These are phyloP conservation scores for Cephalopholis sonnerati DNA, from an alignment of 2,113 vertebrate genomes.

Conservation along the genomic window DNA sequence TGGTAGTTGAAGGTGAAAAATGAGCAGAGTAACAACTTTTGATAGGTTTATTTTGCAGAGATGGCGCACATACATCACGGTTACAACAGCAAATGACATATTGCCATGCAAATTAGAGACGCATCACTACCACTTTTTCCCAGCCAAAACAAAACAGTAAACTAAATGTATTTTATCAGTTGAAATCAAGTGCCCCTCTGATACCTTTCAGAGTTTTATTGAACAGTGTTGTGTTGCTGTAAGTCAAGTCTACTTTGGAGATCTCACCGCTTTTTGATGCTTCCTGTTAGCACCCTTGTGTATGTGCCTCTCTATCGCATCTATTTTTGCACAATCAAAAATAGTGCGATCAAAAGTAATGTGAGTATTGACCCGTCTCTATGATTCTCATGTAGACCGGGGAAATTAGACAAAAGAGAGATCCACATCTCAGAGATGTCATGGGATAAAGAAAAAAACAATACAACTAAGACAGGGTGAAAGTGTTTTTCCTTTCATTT, in stretches of 20 bases:
- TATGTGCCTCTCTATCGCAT: not conserved
- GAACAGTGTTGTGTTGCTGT: not conserved
- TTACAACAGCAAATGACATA: slow-evolving; percentile 76
- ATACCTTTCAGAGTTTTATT: slow-evolving; percentile 35
- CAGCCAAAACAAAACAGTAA: slow-evolving; percentile 54
- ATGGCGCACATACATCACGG: slow-evolving; percentile 68
- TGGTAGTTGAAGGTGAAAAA: slow-evolving; percentile 75
- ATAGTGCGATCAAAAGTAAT: not conserved
- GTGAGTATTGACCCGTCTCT: not conserved
- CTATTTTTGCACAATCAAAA: not conserved
- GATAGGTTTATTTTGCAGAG: slow-evolving; percentile 77
- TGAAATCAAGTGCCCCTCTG: slow-evolving; percentile 21
- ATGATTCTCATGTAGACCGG: not conserved
- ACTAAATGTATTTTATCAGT: slow-evolving; percentile 40
- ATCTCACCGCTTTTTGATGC: not conserved
- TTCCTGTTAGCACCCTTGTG: not conserved
- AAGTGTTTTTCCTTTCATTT: slow-evolving; percentile 14
- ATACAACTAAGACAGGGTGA: not conserved
- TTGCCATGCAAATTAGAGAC: slow-evolving; percentile 72
- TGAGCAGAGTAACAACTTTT: slow-evolving; percentile 69
- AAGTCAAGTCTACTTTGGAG: not conserved
- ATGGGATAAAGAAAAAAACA: not conserved
- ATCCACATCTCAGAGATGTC: not conserved
- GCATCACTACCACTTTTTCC: slow-evolving; percentile 36
- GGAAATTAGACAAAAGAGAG: not conserved